These are phyloP conservation scores for Dipodomys spectabilis DNA, from an alignment of 2,113 vertebrate genomes.

Conservation along the genomic window DNA sequence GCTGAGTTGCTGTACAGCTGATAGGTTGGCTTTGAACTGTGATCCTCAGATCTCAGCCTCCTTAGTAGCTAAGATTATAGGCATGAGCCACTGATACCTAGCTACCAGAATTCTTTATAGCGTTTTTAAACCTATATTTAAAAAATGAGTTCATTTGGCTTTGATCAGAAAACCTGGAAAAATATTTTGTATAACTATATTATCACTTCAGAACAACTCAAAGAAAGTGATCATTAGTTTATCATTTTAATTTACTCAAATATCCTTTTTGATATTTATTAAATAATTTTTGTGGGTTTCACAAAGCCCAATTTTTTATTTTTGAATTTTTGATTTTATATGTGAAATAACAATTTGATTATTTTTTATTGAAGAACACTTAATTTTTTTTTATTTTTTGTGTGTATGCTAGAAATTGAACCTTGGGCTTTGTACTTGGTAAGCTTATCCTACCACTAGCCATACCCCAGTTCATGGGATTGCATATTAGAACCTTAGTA, in stretches of 20 bases:
- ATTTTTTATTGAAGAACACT: conserved; percentile 37
- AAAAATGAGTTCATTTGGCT: conserved; percentile 13
- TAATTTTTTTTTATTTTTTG: not conserved
- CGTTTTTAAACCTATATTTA: not conserved
- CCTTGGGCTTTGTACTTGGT: not conserved
- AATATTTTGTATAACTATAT: conserved; percentile 37
- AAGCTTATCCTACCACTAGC: not conserved
- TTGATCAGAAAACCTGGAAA: not conserved
- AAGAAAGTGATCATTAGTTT: not conserved
- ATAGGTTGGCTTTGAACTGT: too few species aligned
- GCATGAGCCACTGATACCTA: too few species aligned
- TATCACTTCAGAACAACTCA: conserved; percentile 2
- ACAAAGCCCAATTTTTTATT: not conserved
- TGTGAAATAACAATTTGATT: not conserved
- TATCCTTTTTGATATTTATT: not conserved
- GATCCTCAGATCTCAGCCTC: too few species aligned
- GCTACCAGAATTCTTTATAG: too few species aligned
- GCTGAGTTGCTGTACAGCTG: too few species aligned
- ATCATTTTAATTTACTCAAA: not conserved
- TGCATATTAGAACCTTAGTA: not conserved
- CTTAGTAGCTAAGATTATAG: too few species aligned
- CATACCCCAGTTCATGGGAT: not conserved
- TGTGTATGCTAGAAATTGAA: not conserved
- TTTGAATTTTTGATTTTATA: conserved; percentile 30
- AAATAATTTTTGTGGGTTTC: conserved; percentile 31